Percentiles rank a stretch among this genome's conserved stretches.
Evolutionary conservation across 1,140 invertebrate species (phyloP).

Genomic region (Araneus ventricosus): DNA sequence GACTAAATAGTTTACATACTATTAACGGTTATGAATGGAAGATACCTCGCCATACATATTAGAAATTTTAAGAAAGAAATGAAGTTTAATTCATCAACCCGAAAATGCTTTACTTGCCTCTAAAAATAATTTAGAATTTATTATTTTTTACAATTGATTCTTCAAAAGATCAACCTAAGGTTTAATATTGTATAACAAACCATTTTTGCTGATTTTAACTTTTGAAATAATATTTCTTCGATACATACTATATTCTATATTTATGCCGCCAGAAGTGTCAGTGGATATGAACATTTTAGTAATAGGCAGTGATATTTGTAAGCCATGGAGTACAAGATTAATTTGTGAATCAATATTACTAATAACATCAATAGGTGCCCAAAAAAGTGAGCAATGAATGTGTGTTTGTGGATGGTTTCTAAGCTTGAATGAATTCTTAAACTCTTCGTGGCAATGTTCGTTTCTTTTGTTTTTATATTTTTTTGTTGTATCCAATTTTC

Average conservation of each 20-base stretch:
- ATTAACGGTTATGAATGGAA: no score
- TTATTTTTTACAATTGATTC: not conserved
- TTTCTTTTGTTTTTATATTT: not conserved
- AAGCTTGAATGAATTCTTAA: not conserved
- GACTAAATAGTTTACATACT: no score
- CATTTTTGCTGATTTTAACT: not conserved
- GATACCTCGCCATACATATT: no score
- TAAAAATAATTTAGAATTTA: no score
- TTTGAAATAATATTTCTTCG: slow-evolving; percentile 13
- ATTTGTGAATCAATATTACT: not conserved
- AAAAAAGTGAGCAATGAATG: not conserved
- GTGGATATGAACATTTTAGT: not conserved
- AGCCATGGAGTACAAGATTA: not conserved
- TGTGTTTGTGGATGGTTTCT: no score
- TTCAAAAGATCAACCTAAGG: not conserved
- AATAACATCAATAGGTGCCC: not conserved
- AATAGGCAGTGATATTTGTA: not conserved
- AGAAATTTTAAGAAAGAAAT: no score
- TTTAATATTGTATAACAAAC: not conserved
- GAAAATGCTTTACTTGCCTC: no score
- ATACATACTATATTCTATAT: slow-evolving; percentile 33
- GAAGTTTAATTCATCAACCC: no score
- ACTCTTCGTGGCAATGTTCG: not conserved
- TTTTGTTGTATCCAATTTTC: not conserved
- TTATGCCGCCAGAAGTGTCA: not conserved